These are phyloP conservation scores for Sminthurinus signatus DNA, from an alignment of 1,140 invertebrate genomes.

Conservation along the genomic window DNA sequence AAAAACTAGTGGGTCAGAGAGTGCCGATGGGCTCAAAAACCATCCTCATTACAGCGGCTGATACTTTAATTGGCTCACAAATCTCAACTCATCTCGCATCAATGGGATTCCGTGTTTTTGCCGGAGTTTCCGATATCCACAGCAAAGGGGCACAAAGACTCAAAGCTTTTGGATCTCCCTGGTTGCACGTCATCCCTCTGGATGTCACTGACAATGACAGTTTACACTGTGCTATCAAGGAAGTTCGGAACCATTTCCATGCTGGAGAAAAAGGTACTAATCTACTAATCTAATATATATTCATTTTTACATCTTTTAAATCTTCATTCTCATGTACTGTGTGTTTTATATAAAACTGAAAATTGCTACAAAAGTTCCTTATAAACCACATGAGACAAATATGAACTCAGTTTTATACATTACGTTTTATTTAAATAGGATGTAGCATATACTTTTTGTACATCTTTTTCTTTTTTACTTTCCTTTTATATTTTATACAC, in stretches of 20 bases:
- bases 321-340: too few relatives aligned
- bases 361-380: too few relatives aligned
- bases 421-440: too few relatives aligned
- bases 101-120: constrained; percentile 66
- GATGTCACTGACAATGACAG: constrained; percentile 73
- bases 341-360: too few relatives aligned
- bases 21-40: constrained; percentile 38
- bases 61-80: constrained; percentile 34
- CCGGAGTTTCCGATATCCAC: constrained; percentile 54
- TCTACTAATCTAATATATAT: too few relatives aligned
- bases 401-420: too few relatives aligned
- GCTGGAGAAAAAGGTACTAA: constrained; percentile 73
- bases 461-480: too few relatives aligned
- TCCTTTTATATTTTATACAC: too few relatives aligned
- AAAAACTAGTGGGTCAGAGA: constrained; percentile 31
- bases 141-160: constrained; percentile 32
- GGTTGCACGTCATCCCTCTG: constrained; percentile 55
- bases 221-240: constrained; percentile 65
- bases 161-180: constrained; percentile 45
- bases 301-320: too few relatives aligned
- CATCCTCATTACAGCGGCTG: constrained; percentile 33
- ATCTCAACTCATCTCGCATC: constrained; percentile 57
- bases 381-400: too few relatives aligned
- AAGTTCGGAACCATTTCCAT: constrained; percentile 67
- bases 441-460: too few relatives aligned